phyloP scores from a whole-genome alignment of 2,888 invertebrate genomes.

The Elmis aenea region DNA sequence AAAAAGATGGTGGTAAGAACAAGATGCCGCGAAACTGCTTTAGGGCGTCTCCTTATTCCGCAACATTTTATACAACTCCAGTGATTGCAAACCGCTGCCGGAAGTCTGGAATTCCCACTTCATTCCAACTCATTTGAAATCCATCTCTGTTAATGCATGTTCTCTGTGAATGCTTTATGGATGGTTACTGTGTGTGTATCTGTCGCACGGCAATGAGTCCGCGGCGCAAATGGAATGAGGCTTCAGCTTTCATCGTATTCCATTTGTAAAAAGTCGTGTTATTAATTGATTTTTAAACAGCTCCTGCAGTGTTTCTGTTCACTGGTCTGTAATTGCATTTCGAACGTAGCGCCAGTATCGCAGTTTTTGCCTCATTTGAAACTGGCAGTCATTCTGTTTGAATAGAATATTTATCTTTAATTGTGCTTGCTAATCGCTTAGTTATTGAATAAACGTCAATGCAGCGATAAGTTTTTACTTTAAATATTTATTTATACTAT shows the following conservation, averaged over 20 bases:
- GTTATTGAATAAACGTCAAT: no score
- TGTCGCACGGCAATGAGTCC: neutral
- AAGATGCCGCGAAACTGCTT: no score
- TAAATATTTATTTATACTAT: no score
- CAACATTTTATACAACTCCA: no score
- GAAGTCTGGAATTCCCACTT: no score
- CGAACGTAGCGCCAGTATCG: conserved; percentile 6
- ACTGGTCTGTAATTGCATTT: conserved; percentile 13
- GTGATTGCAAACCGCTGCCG: no score
- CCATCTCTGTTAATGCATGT: neutral
- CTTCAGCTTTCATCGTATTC: conserved; percentile 11
- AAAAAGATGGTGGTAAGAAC: no score
- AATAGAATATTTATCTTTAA: no score
- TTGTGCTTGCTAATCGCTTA: no score
- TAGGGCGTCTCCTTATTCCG: no score
- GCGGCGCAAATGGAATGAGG: conserved; percentile 2
- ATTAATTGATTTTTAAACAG: conserved; percentile 18
- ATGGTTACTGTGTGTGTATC: neutral
- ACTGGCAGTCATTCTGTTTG: neutral
- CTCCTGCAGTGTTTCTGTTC: conserved; percentile 9
- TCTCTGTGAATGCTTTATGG: neutral
- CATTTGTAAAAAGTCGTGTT: conserved; percentile 8
- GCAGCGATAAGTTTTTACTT: no score
- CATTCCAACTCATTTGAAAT: conserved; percentile 10
- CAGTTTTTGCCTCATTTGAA: neutral